Conservation (phyloP, 2,113 vertebrate genomes). For the Plecotus auritus region DNA sequence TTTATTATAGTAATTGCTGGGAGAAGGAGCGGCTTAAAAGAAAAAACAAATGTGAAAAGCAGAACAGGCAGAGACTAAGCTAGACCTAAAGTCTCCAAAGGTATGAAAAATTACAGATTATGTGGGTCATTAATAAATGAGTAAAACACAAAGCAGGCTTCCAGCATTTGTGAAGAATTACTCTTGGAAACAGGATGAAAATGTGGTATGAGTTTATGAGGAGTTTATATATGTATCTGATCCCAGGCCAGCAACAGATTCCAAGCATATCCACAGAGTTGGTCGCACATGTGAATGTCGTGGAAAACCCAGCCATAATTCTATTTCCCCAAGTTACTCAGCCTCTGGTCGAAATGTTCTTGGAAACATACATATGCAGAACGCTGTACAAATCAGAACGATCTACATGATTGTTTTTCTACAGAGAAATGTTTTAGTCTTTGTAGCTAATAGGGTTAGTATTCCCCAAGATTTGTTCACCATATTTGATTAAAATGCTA, state of each 20-base stretch:
- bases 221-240: constrained; percentile 61
- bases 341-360: constrained; percentile 30
- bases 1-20: not conserved
- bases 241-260: constrained; percentile 58
- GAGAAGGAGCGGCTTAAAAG: not conserved
- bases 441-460: constrained; percentile 20
- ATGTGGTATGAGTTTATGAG: constrained; percentile 46
- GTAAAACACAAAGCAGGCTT: constrained; percentile 44
- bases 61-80: constrained; percentile 19
- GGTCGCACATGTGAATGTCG: constrained; percentile 43
- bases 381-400: constrained; percentile 41
- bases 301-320: constrained; percentile 50
- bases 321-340: constrained; percentile 45
- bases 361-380: constrained; percentile 52
- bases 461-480: constrained; percentile 39
- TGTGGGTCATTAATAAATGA: constrained; percentile 55
- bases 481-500: constrained; percentile 44
- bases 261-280: constrained; percentile 52
- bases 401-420: constrained; percentile 40
- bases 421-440: constrained; percentile 31
- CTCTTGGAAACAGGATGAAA: constrained; percentile 58
- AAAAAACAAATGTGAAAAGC: constrained; percentile 9
- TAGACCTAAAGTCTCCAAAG: constrained; percentile 54
- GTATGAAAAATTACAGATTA: constrained; percentile 62
- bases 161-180: constrained; percentile 55